Conservation (phyloP, 53 echinoderm and acorn worm species). For the Echinarachnius parma region DNA sequence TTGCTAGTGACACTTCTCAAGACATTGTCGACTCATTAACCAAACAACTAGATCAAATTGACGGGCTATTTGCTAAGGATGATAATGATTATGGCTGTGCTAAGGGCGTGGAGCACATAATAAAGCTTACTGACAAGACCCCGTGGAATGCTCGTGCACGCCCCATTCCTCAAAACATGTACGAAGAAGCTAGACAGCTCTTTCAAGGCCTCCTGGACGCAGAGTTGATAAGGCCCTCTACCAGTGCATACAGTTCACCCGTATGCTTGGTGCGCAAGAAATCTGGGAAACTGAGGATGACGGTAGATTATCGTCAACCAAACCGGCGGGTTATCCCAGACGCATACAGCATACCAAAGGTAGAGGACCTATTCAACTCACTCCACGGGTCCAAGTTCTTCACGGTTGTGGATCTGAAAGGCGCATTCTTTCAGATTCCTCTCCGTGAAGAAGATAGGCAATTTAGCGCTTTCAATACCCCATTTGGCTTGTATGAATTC, state of each 20-base stretch:
- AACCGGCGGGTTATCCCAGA: conserved; percentile 23
- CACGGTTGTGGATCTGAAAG: conserved; percentile 19
- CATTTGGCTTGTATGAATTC: conserved; percentile 21
- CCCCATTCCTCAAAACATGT: conserved; percentile 36
- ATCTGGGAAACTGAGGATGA: conserved; percentile 10
- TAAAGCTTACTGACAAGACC: conserved; percentile 14
- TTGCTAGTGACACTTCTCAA: background rate
- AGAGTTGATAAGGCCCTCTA: conserved; percentile 12
- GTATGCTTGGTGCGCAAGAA: conserved; percentile 21
- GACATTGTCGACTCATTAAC: background rate
- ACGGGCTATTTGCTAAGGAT: conserved; percentile 10
- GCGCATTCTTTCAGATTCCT: conserved; percentile 27
- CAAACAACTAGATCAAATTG: background rate
- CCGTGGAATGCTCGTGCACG: conserved; percentile 7
- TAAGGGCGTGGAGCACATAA: conserved; percentile 6
- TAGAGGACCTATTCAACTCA: conserved; percentile 23
- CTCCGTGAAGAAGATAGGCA: conserved; percentile 9
- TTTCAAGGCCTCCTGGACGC: conserved; percentile 28
- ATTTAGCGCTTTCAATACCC: conserved; percentile 10
- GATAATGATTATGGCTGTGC: conserved; percentile 9
- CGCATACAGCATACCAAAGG: conserved; percentile 24
- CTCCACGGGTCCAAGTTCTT: conserved; percentile 8
- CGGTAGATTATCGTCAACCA: conserved; percentile 8
- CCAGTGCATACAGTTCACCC: conserved; percentile 24
- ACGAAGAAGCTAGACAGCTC: conserved; percentile 22